These are phyloP conservation scores for Coelinius sp. DNA, from an alignment of 2,888 invertebrate genomes.

Conservation along the genomic window DNA sequence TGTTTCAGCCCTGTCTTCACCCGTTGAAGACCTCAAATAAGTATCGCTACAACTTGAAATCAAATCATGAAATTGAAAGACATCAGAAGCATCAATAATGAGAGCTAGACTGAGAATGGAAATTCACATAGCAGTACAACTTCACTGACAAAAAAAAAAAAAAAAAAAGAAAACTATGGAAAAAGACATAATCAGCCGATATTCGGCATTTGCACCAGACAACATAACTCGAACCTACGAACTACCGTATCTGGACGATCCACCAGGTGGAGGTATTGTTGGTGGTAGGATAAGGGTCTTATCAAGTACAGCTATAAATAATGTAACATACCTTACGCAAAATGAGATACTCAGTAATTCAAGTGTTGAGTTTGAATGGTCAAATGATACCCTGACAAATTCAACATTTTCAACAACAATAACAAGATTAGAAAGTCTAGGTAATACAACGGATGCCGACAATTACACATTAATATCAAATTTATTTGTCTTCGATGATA, in stretches of 20 bases:
- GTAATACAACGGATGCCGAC: conserved; percentile 50
- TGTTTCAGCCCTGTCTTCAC: not conserved
- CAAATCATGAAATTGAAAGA: not conserved
- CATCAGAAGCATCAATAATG: not conserved
- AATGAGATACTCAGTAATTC: conserved; percentile 37
- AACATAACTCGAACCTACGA: conserved; percentile 36
- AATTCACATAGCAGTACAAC: not conserved
- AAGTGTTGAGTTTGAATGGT: conserved; percentile 55
- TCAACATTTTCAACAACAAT: conserved; percentile 23
- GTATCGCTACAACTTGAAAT: not conserved
- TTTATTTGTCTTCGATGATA: conserved; percentile 78
- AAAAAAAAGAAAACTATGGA: conserved; percentile 23
- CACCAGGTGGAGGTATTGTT: conserved; percentile 16
- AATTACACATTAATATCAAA: conserved; percentile 64
- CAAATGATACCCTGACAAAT: conserved; percentile 50
- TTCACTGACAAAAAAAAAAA: not conserved
- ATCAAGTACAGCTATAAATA: conserved; percentile 21
- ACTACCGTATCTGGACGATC: conserved; percentile 35
- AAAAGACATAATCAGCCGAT: conserved; percentile 22
- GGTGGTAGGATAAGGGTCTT: conserved; percentile 10
- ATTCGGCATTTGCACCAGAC: conserved; percentile 29
- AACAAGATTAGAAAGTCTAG: conserved; percentile 14
- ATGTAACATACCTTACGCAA: conserved; percentile 31
- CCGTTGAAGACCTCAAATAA: not conserved
- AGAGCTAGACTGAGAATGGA: not conserved